Evolutionary conservation across 2,797 vertebrate species (phyloP).

Genomic region (Craterocephalus amniculus): DNA sequence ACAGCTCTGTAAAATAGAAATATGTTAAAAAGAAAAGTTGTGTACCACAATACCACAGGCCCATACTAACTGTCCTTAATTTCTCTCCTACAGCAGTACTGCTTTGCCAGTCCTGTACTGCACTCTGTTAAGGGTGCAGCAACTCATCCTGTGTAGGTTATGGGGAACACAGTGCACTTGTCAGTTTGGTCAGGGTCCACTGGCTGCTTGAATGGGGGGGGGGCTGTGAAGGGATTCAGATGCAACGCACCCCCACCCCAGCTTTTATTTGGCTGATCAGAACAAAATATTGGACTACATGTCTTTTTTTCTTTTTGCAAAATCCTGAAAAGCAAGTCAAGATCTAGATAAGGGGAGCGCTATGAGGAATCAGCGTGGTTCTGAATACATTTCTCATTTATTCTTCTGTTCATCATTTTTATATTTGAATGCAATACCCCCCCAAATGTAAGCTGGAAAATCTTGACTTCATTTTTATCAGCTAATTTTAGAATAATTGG

Average conservation of each 20-base stretch:
- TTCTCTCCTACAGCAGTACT: constrained; percentile 99
- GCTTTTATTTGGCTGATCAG: constrained; percentile 37
- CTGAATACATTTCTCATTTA: constrained; percentile 2
- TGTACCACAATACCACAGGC: constrained; percentile 99
- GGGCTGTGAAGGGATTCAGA: constrained; percentile 70
- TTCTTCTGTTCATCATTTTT: constrained; percentile 19
- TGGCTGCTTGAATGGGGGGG: constrained; percentile 71
- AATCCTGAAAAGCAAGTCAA: constrained; percentile 48
- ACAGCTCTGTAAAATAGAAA: constrained; percentile 85
- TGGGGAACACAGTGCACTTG: constrained; percentile 94
- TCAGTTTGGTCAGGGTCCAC: constrained; percentile 83
- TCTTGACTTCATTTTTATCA: constrained; percentile 47
- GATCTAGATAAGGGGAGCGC: constrained; percentile 23
- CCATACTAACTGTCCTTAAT: constrained; percentile 99
- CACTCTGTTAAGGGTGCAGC: constrained; percentile 99
- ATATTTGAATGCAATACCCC: constrained; percentile 31
- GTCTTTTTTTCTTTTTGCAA: constrained; percentile 24
- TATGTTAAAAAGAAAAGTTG: constrained; percentile 86
- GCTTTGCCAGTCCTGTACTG: constrained; percentile 99
- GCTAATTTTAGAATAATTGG: constrained; percentile 32
- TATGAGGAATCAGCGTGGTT: constrained; percentile 14
- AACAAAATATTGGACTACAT: constrained; percentile 26
- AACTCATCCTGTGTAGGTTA: constrained; percentile 99
- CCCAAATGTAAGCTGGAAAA: constrained; percentile 25
- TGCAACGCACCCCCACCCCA: constrained; percentile 60